Evolutionary conservation across 2,888 invertebrate genomes (phyloP).

Genomic region (Teinopalpus imperialis): DNA sequence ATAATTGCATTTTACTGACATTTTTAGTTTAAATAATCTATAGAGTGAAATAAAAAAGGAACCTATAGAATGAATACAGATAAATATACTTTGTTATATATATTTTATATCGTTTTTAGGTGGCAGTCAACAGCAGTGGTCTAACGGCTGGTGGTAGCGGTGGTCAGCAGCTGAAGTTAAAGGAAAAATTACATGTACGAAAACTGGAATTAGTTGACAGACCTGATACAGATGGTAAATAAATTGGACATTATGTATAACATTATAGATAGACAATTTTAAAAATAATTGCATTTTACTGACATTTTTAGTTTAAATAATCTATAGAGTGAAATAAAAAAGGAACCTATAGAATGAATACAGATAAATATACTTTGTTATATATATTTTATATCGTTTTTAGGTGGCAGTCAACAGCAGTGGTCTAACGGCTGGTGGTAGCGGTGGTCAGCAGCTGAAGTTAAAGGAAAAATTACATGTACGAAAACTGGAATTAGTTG

Average conservation of each 20-base stretch:
- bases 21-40: not conserved
- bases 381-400: too few relatives aligned
- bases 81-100: too few relatives aligned
- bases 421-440: conserved; percentile 40
- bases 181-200: conserved; percentile 95
- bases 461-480: conserved; percentile 96
- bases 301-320: not conserved
- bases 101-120: too few relatives aligned
- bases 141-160: conserved; percentile 44
- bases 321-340: too few relatives aligned
- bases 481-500: conserved; percentile 94
- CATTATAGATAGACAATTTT: too few relatives aligned
- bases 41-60: too few relatives aligned
- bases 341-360: too few relatives aligned
- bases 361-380: too few relatives aligned
- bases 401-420: conserved; percentile 57
- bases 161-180: conserved; percentile 88
- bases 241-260: not conserved
- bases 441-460: conserved; percentile 84
- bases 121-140: conserved; percentile 49
- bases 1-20: too few relatives aligned
- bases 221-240: conserved; percentile 84
- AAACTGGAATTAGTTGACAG: conserved; percentile 96
- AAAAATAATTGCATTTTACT: too few relatives aligned
- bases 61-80: too few relatives aligned